These are phyloP conservation scores for Erpornis zantholeuca DNA, from an alignment of 2,113 vertebrate genomes.

Conservation along the genomic window DNA sequence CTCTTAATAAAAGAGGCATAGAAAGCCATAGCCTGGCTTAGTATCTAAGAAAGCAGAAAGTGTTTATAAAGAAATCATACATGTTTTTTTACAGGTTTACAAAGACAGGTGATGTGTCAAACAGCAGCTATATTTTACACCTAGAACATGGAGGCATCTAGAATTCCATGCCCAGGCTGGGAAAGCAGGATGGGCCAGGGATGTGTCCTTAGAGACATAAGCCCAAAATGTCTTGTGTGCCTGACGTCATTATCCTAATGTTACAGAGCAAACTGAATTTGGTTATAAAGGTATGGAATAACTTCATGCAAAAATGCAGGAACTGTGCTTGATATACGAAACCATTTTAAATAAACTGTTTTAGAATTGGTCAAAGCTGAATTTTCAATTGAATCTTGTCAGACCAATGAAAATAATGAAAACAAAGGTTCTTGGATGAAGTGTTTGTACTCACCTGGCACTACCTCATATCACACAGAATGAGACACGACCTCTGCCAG, in stretches of 20 bases:
- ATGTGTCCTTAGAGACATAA: not conserved
- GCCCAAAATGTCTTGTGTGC: not conserved
- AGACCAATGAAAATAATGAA: not conserved
- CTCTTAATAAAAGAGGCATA: not conserved
- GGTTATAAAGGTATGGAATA: not conserved
- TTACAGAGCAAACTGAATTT: not conserved
- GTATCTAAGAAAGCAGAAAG: not conserved
- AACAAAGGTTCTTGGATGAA: not conserved
- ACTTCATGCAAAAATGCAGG: not conserved
- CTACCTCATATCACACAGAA: not conserved
- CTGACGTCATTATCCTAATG: not conserved
- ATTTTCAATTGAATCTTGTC: not conserved
- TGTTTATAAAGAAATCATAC: not conserved
- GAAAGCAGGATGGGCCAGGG: not conserved
- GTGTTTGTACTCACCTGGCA: not conserved
- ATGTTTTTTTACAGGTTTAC: not conserved
- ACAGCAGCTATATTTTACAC: not conserved
- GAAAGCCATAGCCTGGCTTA: not conserved
- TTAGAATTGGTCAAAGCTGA: not conserved
- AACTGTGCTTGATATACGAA: not conserved
- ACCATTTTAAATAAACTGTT: not conserved
- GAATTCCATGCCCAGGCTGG: not conserved
- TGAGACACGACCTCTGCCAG: not conserved
- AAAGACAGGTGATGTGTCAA: not conserved
- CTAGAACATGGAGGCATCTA: not conserved